These are phyloP conservation scores for Trissonchulus sp. DNA, from an alignment of 2,888 invertebrate genomes.

Conservation along the genomic window DNA sequence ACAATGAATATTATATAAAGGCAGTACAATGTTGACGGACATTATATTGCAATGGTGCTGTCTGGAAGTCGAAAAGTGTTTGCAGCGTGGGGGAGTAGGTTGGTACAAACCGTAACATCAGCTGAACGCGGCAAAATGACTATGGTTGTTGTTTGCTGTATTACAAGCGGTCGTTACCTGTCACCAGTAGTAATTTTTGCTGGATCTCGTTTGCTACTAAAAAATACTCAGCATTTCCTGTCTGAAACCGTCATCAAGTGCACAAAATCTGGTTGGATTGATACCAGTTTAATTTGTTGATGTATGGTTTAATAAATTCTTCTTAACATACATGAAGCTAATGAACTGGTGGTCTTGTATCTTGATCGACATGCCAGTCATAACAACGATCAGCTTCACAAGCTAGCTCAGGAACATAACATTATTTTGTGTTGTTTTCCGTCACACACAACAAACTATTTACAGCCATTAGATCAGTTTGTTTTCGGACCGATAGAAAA, in stretches of 20 bases:
- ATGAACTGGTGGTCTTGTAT: constrained; percentile 3
- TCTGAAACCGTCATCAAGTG: background rate
- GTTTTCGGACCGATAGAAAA: constrained; percentile 3
- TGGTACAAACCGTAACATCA: background rate
- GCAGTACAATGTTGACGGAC: background rate
- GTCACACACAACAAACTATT: constrained; percentile 18
- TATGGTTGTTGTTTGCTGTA: constrained; percentile 14
- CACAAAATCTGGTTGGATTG: constrained; percentile 15
- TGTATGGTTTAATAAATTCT: background rate
- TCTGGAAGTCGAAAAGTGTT: background rate
- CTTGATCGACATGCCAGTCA: constrained; percentile 21
- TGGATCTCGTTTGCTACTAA: background rate
- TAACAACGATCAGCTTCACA: background rate
- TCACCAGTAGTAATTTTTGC: constrained; percentile 14
- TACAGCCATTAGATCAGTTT: constrained; percentile 16
- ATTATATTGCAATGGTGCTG: background rate
- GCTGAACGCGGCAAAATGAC: constrained; percentile 18
- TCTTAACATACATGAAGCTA: background rate
- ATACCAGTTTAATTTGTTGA: background rate
- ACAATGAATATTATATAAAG: background rate
- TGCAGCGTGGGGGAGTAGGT: background rate
- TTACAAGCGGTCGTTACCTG: background rate
- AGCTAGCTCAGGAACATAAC: background rate
- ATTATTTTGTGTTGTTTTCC: background rate
- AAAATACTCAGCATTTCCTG: background rate